Evolutionary conservation across 2,797 vertebrate species (phyloP), one percentile per base, ranked within the genome.

Genomic region (Morelia viridis): DNA sequence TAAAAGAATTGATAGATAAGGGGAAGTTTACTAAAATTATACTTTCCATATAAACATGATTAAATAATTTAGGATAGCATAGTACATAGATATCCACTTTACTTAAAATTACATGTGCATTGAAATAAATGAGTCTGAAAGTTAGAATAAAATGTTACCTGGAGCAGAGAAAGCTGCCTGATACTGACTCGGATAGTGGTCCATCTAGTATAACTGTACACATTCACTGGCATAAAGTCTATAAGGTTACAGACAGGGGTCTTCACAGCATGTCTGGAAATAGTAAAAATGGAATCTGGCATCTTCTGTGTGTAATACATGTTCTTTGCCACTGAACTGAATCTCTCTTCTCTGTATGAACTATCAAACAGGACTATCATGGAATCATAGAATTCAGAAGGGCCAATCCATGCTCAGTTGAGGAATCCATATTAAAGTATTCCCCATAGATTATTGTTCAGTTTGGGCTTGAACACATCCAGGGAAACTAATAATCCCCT

Each of bases 1-100:
- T 1, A 22, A 71, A 88, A 3, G 90, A 88, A 94, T 88, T 93
- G 2, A 62, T 90, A 90, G 89, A 86, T 28, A 10, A 87, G 35
- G 61, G 17, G 71, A 9, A 35, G 60, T 4, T 68, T n/a, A 76
- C 41, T 71, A 85, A 85, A 87, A 50, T 64, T 65, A 65, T 65
- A 13, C 41, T 64, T 85, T 62, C 57, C 83, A 50, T 80, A 17
- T 60, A n/a, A 35, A 68, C 28, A 35, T 24, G 11, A 46, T 46
- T 41, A 35, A 58, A 86, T 58, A 15, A 60, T 61, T 35, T 87
- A 1, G 5, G 60, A 60, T 31, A 22, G 57, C 35, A 17, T 53
- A 76, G 35, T 76, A 76, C 50, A 50, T 28, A 7, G 31, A 80
- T 80, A 19, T 80, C 35, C 22, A 41, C 46, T 56, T 56, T 11